These are phyloP conservation scores for Pomatorhinus ruficollis DNA, from an alignment of 2,113 vertebrate genomes.

Conservation along the genomic window DNA sequence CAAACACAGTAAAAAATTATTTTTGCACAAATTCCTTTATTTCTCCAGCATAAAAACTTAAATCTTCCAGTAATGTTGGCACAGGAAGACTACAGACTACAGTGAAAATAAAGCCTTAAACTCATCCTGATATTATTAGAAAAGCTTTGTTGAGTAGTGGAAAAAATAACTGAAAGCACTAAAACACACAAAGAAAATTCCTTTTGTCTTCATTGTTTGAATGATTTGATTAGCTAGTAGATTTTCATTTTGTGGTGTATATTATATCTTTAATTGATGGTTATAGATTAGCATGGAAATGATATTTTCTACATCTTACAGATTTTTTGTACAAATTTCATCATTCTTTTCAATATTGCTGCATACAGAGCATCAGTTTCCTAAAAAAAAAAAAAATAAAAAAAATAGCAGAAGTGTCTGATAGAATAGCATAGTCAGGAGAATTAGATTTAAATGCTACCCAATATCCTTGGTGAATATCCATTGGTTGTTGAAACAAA, in stretches of 20 bases:
- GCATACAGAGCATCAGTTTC: not conserved
- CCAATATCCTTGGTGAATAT: not conserved
- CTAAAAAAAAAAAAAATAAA: not conserved
- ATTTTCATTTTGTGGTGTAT: not conserved
- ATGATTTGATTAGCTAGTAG: not conserved
- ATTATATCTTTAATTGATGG: not conserved
- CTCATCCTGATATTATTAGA: not conserved
- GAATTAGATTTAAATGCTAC: not conserved
- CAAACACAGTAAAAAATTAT: not conserved
- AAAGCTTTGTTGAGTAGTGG: not conserved
- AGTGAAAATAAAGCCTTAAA: not conserved
- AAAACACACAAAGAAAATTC: not conserved
- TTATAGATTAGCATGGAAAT: not conserved
- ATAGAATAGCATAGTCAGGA: not conserved
- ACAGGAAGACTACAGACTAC: not conserved
- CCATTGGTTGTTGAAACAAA: not conserved
- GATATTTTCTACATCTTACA: not conserved
- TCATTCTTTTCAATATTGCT: not conserved
- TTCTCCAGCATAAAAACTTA: not conserved
- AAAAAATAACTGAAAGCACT: not conserved
- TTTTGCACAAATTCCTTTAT: not conserved
- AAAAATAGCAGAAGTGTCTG: not conserved
- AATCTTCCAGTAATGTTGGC: not conserved
- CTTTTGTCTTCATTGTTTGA: not conserved
- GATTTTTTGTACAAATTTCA: not conserved